A percentile compares a stretch with the other conserved stretches of the same genome.
Evolutionary conservation across 2,113 vertebrate genomes (phyloP).

Genomic region (Paramormyrops kingsleyae): DNA sequence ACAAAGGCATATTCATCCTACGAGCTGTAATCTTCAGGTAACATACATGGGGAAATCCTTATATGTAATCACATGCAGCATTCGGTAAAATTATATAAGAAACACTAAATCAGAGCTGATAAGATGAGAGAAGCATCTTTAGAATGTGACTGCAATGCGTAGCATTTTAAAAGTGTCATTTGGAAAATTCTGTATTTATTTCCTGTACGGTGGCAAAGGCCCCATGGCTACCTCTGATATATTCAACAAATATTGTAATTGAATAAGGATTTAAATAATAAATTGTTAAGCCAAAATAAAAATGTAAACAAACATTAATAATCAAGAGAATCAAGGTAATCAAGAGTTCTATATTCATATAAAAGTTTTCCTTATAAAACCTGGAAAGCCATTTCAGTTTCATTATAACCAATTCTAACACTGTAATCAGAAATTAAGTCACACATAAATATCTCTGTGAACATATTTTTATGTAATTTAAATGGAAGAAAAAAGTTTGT

Average conservation of each 20-base stretch:
- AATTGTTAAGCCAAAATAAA: neutral
- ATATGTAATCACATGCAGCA: neutral
- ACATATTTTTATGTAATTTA: neutral
- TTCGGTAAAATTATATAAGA: neutral
- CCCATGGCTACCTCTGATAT: neutral
- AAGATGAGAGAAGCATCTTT: neutral
- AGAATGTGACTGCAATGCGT: neutral
- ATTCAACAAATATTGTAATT: neutral
- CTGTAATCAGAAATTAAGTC: neutral
- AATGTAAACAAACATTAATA: neutral
- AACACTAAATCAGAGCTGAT: neutral
- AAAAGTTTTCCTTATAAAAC: neutral
- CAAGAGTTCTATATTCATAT: neutral
- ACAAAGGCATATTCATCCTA: neutral
- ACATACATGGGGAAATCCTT: neutral
- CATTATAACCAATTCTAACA: neutral
- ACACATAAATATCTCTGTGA: neutral
- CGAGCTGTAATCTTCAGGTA: constrained; percentile 10
- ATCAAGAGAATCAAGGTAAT: neutral
- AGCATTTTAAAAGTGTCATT: constrained; percentile 5
- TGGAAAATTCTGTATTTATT: neutral
- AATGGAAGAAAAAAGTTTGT: neutral
- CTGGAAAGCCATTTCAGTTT: neutral
- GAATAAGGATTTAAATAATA: neutral
- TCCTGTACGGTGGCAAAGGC: neutral